phyloP scores from a whole-genome alignment of 2,113 vertebrate species.

The Phasianus colchicus region DNA sequence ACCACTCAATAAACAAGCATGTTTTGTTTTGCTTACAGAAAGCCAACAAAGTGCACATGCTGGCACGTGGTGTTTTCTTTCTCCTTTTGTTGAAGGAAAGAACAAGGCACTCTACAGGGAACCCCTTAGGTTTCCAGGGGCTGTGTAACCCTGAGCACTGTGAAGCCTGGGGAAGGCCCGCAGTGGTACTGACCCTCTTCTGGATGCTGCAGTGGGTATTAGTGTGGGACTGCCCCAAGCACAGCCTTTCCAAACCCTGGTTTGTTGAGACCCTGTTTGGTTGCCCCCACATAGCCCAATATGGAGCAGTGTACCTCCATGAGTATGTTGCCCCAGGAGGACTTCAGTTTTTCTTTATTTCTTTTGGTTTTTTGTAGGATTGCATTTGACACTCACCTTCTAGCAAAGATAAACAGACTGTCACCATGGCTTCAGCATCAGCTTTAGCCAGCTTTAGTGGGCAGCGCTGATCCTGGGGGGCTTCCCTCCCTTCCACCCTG shows the following conservation, averaged over 20 bases:
- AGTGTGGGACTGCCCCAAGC: background rate
- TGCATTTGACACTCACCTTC: background rate
- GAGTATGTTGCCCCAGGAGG: fast-evolving
- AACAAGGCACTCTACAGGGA: background rate
- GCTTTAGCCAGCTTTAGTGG: background rate
- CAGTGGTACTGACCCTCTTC: fast-evolving
- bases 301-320: background rate
- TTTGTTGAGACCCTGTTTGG: fast-evolving
- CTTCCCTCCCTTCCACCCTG: background rate
- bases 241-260: background rate
- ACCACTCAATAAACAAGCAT: background rate
- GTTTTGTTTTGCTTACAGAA: background rate
- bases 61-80: background rate
- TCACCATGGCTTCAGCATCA: background rate
- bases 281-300: background rate
- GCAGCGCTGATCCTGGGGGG: fast-evolving
- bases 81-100: background rate
- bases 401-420: background rate
- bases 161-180: fast-evolving
- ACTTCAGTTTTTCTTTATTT: background rate
- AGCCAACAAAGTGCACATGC: background rate
- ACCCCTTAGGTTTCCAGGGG: background rate
- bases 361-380: background rate
- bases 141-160: background rate
- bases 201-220: background rate